phyloP scores from a whole-genome alignment of 2,888 invertebrate genomes.

The Pteria penguin region DNA sequence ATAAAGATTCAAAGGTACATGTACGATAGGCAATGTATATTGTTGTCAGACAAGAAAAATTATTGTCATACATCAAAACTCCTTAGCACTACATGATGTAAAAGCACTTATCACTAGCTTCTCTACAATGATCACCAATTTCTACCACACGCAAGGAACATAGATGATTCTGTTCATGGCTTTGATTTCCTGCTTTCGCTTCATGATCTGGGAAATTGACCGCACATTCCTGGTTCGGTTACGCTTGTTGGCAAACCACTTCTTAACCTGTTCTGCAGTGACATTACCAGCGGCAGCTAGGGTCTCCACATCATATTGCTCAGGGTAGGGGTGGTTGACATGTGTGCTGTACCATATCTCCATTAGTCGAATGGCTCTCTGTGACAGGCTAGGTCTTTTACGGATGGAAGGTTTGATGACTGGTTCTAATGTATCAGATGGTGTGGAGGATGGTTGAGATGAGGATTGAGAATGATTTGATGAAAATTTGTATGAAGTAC shows the following conservation, averaged over 20 bases:
- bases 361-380: constrained; percentile 56
- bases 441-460: too few species aligned
- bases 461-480: too few species aligned
- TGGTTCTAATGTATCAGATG: too few species aligned
- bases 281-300: constrained; percentile 61
- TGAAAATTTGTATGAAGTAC: too few species aligned
- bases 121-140: too few species aligned
- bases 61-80: too few species aligned
- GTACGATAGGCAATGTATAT: too few species aligned
- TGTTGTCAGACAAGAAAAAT: too few species aligned
- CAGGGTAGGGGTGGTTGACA: constrained; percentile 69
- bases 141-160: background rate
- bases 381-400: constrained; percentile 53
- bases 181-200: background rate
- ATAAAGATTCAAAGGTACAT: too few species aligned
- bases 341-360: constrained; percentile 67
- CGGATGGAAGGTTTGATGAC: constrained; percentile 4
- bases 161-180: background rate
- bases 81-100: too few species aligned
- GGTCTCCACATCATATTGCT: constrained; percentile 49
- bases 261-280: constrained; percentile 66
- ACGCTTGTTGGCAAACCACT: constrained; percentile 74
- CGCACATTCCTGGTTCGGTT: constrained; percentile 46
- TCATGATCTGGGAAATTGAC: background rate
- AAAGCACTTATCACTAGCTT: too few species aligned